Evolutionary conservation across 2,797 vertebrate genomes (phyloP), one percentile per base, ranked within the genome.

Genomic region (Otolemur crassicaudatus): DNA sequence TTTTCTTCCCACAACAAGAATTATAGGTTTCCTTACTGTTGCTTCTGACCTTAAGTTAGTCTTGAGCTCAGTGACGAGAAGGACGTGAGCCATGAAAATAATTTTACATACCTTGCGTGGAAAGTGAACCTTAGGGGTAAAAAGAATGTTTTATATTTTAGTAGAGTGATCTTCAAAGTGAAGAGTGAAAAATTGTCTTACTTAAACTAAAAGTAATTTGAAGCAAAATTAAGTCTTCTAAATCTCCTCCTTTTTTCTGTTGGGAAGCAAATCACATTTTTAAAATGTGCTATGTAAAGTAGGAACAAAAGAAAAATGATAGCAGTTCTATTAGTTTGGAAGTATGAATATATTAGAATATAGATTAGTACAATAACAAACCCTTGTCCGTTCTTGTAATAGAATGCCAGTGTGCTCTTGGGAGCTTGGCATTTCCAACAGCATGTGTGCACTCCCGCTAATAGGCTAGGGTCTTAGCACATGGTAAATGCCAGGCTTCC

Each of bases 181-280:
- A 80, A 75, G 58, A 87, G n/a, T 63, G 56, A 80, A 96, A 92
- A 63, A 75, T 65, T 49, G 69, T 86, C 40, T 76, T 46, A 73
- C 19, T 91, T 84, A 85, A 88, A 76, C 31, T 72, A 25, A 43
- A 87, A 92, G 63, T 92, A 94, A 67, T 43, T 91, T 91, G 84
- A 93, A 46, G 56, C 40, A 94, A 79, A 96, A 60, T 49, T 61
- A 70, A 84, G 13, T 89, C 43, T 91, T 82, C 49, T 40, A 69
- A 76, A 23, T 46, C 13, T 9, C 23, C 5, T 46, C 61, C 23
- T 46, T 92, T 93, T 53, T 37, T 43, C 3, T 37, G 0, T 75
- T 94, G 97, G 53, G 14, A 88, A 29, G 92, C 43, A 94, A 67
- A 80, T 85, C 84, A 85, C 17, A 43, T 88, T 88, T 89, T 96